Evolutionary conservation across 2,888 invertebrate species (phyloP).

Genomic region (Ptychoptera contaminata): DNA sequence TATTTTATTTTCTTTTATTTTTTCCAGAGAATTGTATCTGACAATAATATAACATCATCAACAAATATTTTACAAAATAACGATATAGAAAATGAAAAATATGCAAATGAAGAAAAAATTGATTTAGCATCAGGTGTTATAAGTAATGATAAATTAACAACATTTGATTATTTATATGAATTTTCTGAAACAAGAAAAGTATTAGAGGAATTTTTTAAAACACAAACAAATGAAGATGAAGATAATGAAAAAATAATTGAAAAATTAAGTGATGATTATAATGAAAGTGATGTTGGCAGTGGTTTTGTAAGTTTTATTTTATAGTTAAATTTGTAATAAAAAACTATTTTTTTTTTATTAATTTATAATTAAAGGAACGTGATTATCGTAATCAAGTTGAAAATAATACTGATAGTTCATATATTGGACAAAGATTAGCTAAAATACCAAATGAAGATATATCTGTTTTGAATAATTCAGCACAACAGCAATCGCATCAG

Average conservation of each 20-base stretch:
- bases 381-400: conserved; percentile 6
- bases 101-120: background rate
- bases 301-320: background rate
- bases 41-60: background rate
- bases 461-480: background rate
- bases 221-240: conserved; percentile 41
- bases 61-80: background rate
- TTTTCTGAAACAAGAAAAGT: conserved; percentile 85
- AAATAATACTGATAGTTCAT: conserved; percentile 3
- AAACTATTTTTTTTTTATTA: background rate
- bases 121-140: background rate
- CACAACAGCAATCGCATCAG: conserved; percentile 13
- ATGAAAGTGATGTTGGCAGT: conserved; percentile 24
- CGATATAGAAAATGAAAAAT: background rate
- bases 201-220: conserved; percentile 79
- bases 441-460: conserved; percentile 6
- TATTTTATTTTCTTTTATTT: too few relatives aligned
- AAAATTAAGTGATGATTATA: conserved; percentile 21
- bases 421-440: conserved; percentile 12
- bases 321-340: background rate
- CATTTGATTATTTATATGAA: conserved; percentile 79
- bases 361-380: conserved; percentile 16
- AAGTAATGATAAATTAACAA: conserved; percentile 30
- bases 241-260: conserved; percentile 34
- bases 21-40: background rate